Evolutionary conservation across 2,888 invertebrate species (phyloP).

Genomic region (Steinernema carpocapsae): DNA sequence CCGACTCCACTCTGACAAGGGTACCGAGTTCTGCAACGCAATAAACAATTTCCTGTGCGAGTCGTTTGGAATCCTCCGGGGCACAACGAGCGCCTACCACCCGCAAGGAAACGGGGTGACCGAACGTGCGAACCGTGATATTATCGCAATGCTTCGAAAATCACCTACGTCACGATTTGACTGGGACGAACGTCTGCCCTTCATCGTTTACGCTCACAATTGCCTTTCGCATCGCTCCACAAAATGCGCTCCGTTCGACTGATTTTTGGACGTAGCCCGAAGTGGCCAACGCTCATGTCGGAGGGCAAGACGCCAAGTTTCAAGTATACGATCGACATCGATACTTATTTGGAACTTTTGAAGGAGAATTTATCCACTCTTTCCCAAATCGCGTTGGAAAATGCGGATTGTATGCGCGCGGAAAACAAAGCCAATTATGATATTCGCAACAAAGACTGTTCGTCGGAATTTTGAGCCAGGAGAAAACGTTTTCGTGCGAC

Average conservation of each 20-base stretch:
- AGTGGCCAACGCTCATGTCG: too few species aligned
- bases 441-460: not conserved
- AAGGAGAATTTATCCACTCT: not conserved
- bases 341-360: not conserved
- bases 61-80: too few species aligned
- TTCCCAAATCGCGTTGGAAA: not conserved
- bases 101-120: slow-evolving; percentile 45
- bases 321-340: not conserved
- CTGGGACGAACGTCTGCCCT: slow-evolving; percentile 46
- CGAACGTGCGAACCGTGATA: slow-evolving; percentile 44
- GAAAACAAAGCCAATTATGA: not conserved
- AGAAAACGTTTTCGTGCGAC: not conserved
- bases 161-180: slow-evolving; percentile 15
- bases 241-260: slow-evolving; percentile 40
- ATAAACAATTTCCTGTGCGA: too few species aligned
- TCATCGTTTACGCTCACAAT: slow-evolving; percentile 47
- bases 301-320: too few species aligned
- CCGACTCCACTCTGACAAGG: slow-evolving; percentile 56
- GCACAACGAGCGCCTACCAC: slow-evolving; percentile 46
- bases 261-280: slow-evolving; percentile 37
- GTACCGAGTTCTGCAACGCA: slow-evolving; percentile 48
- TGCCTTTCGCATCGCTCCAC: slow-evolving; percentile 39
- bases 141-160: slow-evolving; percentile 42
- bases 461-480: not conserved
- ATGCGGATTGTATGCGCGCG: not conserved